Percentiles rank a stretch among this genome's conserved stretches.
Conservation (phyloP, 1,140 invertebrate genomes). For the Drepana arcuata region DNA sequence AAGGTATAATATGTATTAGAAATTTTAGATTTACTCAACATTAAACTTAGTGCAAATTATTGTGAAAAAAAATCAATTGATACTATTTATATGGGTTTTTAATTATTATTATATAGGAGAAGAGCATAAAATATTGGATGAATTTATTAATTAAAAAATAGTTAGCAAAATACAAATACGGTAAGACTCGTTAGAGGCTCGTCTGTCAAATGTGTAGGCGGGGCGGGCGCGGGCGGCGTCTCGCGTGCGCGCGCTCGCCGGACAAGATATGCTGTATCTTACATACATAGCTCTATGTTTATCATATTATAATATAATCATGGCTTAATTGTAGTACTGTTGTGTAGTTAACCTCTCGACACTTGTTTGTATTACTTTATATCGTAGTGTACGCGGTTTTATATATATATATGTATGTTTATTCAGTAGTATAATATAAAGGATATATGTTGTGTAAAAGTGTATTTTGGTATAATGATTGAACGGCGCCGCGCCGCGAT, state of each 20-base stretch:
- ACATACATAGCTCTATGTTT: slow-evolving; percentile 49
- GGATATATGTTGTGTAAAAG: slow-evolving; percentile 63
- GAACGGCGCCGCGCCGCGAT: slow-evolving; percentile 12
- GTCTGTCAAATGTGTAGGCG: slow-evolving; percentile 49
- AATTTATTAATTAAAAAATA: slow-evolving; percentile 72
- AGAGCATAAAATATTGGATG: slow-evolving; percentile 68
- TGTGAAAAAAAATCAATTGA: slow-evolving; percentile 65
- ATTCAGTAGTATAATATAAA: slow-evolving; percentile 61
- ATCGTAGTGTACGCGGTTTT: slow-evolving; percentile 67
- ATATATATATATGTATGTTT: slow-evolving; percentile 72
- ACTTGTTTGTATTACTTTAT: slow-evolving; percentile 69
- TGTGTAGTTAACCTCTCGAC: slow-evolving; percentile 67
- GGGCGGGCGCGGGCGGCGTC: slow-evolving; percentile 6
- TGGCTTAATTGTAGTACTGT: slow-evolving; percentile 69
- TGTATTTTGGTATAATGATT: slow-evolving; percentile 64
- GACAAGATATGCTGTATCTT: slow-evolving; percentile 55
- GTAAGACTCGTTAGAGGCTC: slow-evolving; percentile 65
- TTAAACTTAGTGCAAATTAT: slow-evolving; percentile 71
- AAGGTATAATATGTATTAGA: slow-evolving; percentile 69
- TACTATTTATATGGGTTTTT: slow-evolving; percentile 71
- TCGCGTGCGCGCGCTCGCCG: slow-evolving; percentile 2
- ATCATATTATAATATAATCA: slow-evolving; percentile 65
- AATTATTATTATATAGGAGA: slow-evolving; percentile 69
- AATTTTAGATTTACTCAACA: slow-evolving; percentile 70
- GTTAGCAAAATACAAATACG: slow-evolving; percentile 71